A percentile compares a stretch with the other conserved stretches of the same genome.
Evolutionary conservation across 1,140 invertebrate species (phyloP).

Genomic region (Halesus radiatus): DNA sequence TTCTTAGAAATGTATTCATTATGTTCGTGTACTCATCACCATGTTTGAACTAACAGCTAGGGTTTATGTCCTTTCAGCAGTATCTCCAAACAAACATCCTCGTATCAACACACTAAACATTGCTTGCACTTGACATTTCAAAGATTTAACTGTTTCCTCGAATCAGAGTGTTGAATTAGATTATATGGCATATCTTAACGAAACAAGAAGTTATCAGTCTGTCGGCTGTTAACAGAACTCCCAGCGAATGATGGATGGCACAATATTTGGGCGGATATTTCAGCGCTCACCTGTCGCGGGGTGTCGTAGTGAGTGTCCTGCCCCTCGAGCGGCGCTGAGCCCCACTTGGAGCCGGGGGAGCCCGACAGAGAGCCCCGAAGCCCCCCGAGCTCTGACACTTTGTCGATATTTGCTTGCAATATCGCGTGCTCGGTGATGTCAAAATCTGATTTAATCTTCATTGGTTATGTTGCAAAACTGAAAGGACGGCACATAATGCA

Average conservation of each 20-base stretch:
- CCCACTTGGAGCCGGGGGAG: slow-evolving; percentile 55
- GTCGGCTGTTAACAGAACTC: too few relatives aligned
- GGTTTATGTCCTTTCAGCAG: too few relatives aligned
- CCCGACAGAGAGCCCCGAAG: slow-evolving; percentile 53
- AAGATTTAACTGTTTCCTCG: too few relatives aligned
- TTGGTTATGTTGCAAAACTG: slow-evolving; percentile 53
- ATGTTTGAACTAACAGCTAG: too few relatives aligned
- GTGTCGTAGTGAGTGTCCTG: slow-evolving; percentile 54
- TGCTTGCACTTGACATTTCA: too few relatives aligned
- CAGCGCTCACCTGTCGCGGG: slow-evolving; percentile 49
- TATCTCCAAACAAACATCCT: too few relatives aligned
- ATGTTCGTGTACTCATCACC: too few relatives aligned
- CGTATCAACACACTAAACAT: too few relatives aligned
- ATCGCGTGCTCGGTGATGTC: slow-evolving; percentile 57
- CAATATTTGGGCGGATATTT: neutral
- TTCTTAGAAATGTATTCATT: too few relatives aligned
- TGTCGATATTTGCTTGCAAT: slow-evolving; percentile 56
- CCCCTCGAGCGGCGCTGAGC: slow-evolving; percentile 48
- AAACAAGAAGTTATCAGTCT: too few relatives aligned
- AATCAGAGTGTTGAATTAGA: too few relatives aligned
- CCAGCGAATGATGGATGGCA: neutral
- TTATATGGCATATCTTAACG: too few relatives aligned
- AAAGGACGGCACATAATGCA: slow-evolving; percentile 46
- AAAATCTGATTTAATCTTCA: slow-evolving; percentile 57
- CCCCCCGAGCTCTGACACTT: slow-evolving; percentile 57